Evolutionary conservation across 2,888 invertebrate species (phyloP).

Genomic region (Biston stratarius): DNA sequence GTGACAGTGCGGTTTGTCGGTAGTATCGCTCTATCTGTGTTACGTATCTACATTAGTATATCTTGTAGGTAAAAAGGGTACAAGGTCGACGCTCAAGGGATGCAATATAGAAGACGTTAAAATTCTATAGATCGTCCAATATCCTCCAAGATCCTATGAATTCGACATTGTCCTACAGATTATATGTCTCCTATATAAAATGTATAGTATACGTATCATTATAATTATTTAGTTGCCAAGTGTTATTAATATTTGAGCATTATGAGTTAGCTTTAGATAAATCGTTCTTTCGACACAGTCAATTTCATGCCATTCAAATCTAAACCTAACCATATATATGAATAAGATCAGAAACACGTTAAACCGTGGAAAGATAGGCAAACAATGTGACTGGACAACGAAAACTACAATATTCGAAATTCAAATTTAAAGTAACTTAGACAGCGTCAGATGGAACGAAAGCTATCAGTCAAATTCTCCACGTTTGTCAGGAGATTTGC

Average conservation of each 20-base stretch:
- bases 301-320: conserved; percentile 26
- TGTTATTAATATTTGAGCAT: conserved; percentile 10
- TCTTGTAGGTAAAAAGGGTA: conserved; percentile 9
- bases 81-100: conserved; percentile 6
- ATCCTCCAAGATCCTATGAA: background rate
- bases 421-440: conserved; percentile 50
- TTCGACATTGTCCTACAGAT: too few relatives aligned
- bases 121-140: background rate
- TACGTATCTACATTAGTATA: conserved; percentile 1
- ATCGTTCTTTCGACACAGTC: conserved; percentile 12
- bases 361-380: conserved; percentile 49
- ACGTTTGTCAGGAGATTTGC: conserved; percentile 77
- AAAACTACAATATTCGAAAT: conserved; percentile 27
- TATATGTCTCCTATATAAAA: too few relatives aligned
- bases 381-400: conserved; percentile 54
- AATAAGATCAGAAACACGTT: conserved; percentile 22
- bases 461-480: conserved; percentile 75
- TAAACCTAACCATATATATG: conserved; percentile 12
- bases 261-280: conserved; percentile 18
- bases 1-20: conserved; percentile 36
- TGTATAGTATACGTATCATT: too few relatives aligned
- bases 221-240: conserved; percentile 2
- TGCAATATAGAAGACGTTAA: background rate
- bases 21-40: background rate
- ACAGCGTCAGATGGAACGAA: conserved; percentile 72